Conservation (phyloP, 2,888 invertebrate genomes). For the Pyrochroa serraticornis region DNA sequence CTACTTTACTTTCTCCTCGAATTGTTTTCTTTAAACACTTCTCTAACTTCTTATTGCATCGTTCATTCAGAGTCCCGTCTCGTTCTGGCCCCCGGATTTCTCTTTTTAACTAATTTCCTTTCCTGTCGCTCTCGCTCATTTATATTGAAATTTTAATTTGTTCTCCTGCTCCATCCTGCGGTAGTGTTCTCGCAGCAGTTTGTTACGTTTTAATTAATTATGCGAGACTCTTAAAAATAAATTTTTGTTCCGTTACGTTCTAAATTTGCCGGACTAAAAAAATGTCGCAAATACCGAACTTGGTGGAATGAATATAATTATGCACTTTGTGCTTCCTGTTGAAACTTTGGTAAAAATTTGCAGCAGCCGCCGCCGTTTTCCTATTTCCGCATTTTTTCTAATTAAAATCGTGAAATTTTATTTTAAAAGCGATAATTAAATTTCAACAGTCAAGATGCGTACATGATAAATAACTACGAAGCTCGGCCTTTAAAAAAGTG, state of each 20-base stretch:
- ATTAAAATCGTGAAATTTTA: slow-evolving; percentile 4
- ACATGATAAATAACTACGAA: not conserved
- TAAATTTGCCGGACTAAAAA: slow-evolving; percentile 1
- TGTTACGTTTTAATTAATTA: slow-evolving; percentile 52
- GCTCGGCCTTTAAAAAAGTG: slow-evolving; percentile 2
- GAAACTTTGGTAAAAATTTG: too few species aligned
- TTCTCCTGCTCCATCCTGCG: slow-evolving; percentile 40
- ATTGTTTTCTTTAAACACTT: slow-evolving; percentile 51
- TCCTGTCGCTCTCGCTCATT: slow-evolving; percentile 39
- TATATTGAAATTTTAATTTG: slow-evolving; percentile 47
- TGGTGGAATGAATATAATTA: slow-evolving; percentile 7
- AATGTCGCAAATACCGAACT: slow-evolving; percentile 17
- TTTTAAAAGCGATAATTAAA: not conserved
- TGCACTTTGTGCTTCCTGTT: not conserved
- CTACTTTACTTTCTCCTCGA: slow-evolving; percentile 43
- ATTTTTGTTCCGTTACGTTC: slow-evolving; percentile 34
- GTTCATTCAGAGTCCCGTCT: slow-evolving; percentile 17
- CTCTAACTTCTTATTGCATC: slow-evolving; percentile 44
- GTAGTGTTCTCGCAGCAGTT: slow-evolving; percentile 42
- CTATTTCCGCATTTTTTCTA: not conserved
- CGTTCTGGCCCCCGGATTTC: slow-evolving; percentile 13
- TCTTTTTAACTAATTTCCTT: slow-evolving; percentile 40
- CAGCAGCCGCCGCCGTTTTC: too few species aligned
- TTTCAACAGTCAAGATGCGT: not conserved
- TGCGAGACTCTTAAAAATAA: slow-evolving; percentile 42